These are phyloP conservation scores for Orgyia antiqua DNA, from an alignment of 2,888 invertebrate species.

Conservation along the genomic window DNA sequence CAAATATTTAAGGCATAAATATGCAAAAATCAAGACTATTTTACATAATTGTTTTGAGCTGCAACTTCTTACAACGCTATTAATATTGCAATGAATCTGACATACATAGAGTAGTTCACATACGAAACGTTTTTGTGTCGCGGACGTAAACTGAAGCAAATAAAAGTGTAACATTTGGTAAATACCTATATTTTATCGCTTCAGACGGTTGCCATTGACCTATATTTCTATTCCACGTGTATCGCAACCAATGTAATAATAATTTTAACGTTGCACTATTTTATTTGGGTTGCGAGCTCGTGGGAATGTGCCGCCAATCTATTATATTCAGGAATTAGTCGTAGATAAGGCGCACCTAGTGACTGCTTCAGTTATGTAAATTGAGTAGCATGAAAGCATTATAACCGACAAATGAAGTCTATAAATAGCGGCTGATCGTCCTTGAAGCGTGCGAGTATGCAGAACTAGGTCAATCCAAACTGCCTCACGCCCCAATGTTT, in stretches of 20 bases:
- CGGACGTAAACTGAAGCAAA: no score
- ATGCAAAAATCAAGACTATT: no score
- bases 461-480: conserved; percentile 70
- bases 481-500: conserved; percentile 51
- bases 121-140: no score
- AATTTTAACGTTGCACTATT: conserved; percentile 29
- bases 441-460: conserved; percentile 68
- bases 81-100: no score
- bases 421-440: conserved; percentile 75
- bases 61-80: no score
- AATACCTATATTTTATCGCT: no score
- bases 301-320: conserved; percentile 49
- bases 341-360: conserved; percentile 41
- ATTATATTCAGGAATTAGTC: conserved; percentile 45
- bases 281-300: conserved; percentile 39
- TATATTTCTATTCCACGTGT: conserved; percentile 22
- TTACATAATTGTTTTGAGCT: no score
- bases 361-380: conserved; percentile 68
- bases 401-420: conserved; percentile 68
- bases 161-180: no score
- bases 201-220: conserved; percentile 37
- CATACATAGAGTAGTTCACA: no score
- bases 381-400: conserved; percentile 46
- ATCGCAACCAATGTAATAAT: conserved; percentile 15
- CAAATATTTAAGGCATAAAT: no score